These are phyloP conservation scores for Phylloscopus collybita DNA, from an alignment of 2,797 vertebrate genomes.

Conservation along the genomic window DNA sequence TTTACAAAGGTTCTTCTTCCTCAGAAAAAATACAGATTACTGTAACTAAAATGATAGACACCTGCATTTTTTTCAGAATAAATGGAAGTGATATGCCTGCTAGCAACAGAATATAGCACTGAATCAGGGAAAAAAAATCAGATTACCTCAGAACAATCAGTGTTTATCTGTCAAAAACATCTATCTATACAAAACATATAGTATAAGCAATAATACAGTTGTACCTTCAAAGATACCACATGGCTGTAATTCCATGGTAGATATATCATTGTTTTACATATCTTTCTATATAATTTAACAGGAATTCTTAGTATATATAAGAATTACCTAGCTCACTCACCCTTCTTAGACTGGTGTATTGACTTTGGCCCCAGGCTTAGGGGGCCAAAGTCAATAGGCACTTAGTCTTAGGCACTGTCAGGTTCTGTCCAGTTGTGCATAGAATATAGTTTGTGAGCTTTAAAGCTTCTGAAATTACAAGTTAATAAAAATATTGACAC, in stretches of 20 bases:
- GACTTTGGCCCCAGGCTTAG: slow-evolving; percentile 5
- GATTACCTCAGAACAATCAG: neutral
- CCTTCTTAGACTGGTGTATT: neutral
- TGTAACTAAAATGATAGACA: neutral
- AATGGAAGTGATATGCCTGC: neutral
- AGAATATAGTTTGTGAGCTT: slow-evolving; percentile 3
- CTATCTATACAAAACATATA: neutral
- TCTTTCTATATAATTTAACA: neutral
- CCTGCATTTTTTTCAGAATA: neutral
- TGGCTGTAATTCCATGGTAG: neutral
- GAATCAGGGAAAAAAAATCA: neutral
- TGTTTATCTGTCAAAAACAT: neutral
- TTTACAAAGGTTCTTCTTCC: neutral
- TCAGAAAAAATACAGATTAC: neutral
- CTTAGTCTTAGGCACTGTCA: neutral
- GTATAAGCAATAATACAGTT: neutral
- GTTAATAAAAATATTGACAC: slow-evolving; percentile 48
- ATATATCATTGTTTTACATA: neutral
- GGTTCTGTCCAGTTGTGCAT: neutral
- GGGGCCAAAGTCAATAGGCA: too few relatives aligned
- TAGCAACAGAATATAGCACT: neutral
- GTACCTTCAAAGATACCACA: neutral
- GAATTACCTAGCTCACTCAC: neutral
- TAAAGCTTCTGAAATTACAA: slow-evolving; percentile 12
- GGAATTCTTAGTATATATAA: neutral